These are phyloP conservation scores for Rhagophthalmus giganteus DNA, from an alignment of 2,888 invertebrate genomes.

Conservation along the genomic window DNA sequence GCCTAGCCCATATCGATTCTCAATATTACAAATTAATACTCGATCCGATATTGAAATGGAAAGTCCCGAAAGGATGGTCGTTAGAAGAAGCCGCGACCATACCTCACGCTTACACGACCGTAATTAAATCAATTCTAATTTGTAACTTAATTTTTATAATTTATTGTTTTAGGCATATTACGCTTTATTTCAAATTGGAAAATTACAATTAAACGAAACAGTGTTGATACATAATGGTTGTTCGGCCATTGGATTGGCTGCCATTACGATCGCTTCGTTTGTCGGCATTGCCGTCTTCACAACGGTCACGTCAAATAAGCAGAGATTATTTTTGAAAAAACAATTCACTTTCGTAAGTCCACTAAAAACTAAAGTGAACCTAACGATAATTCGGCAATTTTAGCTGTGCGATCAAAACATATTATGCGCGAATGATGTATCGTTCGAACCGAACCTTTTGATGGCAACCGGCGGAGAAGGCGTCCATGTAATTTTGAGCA, in stretches of 20 bases:
- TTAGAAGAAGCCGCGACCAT: slow-evolving; percentile 76
- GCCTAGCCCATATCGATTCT: slow-evolving; percentile 58
- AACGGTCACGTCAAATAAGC: slow-evolving; percentile 61
- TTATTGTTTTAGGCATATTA: slow-evolving; percentile 51
- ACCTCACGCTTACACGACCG: slow-evolving; percentile 76
- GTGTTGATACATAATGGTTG: slow-evolving; percentile 61
- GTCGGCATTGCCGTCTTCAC: slow-evolving; percentile 64
- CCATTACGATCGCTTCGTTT: slow-evolving; percentile 65
- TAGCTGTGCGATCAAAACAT: slow-evolving; percentile 48
- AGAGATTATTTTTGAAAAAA: slow-evolving; percentile 47
- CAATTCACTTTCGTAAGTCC: slow-evolving; percentile 47
- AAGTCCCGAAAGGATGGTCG: slow-evolving; percentile 71
- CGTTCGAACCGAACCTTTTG: slow-evolving; percentile 84
- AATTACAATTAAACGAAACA: slow-evolving; percentile 51
- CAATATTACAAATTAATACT: slow-evolving; percentile 45
- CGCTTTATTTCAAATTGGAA: slow-evolving; percentile 52
- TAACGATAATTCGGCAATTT: slow-evolving; percentile 15
- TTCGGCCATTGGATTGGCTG: slow-evolving; percentile 73
- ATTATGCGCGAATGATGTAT: slow-evolving; percentile 58
- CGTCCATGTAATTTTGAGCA: slow-evolving; percentile 89
- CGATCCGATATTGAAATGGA: slow-evolving; percentile 62
- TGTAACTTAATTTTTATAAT: too few species aligned
- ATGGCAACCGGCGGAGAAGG: slow-evolving; percentile 81
- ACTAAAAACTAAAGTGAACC: background rate
- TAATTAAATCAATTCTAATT: too few species aligned